These are phyloP conservation scores for Biston stratarius DNA, from an alignment of 2,888 invertebrate genomes.

Conservation along the genomic window DNA sequence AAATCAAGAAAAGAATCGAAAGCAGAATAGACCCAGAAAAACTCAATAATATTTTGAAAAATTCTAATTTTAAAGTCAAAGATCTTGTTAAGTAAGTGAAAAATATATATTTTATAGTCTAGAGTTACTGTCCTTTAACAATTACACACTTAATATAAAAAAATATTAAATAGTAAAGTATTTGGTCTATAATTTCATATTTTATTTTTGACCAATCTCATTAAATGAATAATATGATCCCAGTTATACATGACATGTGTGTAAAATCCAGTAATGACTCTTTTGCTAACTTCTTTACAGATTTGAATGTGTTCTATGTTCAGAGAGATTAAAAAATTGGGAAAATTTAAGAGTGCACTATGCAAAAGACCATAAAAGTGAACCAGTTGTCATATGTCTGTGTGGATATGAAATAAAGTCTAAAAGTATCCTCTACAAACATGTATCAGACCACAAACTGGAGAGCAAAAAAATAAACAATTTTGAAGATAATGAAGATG, in stretches of 20 bases:
- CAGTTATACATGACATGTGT: too few relatives aligned
- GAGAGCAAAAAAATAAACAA: constrained; percentile 65
- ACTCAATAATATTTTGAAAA: constrained; percentile 67
- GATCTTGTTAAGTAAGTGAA: constrained; percentile 67
- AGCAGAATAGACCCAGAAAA: constrained; percentile 60
- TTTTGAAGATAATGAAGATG: constrained; percentile 46
- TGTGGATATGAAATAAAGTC: constrained; percentile 76
- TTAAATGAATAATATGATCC: not conserved
- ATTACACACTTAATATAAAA: too few relatives aligned
- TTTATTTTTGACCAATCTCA: not conserved
- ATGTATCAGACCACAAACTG: constrained; percentile 73
- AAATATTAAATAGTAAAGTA: too few relatives aligned
- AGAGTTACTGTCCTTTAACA: too few relatives aligned
- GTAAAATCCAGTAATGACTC: not conserved
- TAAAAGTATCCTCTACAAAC: constrained; percentile 76
- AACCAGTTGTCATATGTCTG: constrained; percentile 68
- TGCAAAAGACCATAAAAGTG: constrained; percentile 65
- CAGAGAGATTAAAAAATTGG: constrained; percentile 69
- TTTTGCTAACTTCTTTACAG: constrained; percentile 54
- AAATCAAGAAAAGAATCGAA: constrained; percentile 58
- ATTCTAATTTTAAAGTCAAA: constrained; percentile 69
- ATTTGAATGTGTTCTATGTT: constrained; percentile 69
- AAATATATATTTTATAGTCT: not conserved
- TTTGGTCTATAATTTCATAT: too few relatives aligned
- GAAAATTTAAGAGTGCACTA: constrained; percentile 64